Evolutionary conservation across 1,140 invertebrate genomes (phyloP), one percentile per base, ranked within the genome.

Genomic region (Colletes latitarsis): DNA sequence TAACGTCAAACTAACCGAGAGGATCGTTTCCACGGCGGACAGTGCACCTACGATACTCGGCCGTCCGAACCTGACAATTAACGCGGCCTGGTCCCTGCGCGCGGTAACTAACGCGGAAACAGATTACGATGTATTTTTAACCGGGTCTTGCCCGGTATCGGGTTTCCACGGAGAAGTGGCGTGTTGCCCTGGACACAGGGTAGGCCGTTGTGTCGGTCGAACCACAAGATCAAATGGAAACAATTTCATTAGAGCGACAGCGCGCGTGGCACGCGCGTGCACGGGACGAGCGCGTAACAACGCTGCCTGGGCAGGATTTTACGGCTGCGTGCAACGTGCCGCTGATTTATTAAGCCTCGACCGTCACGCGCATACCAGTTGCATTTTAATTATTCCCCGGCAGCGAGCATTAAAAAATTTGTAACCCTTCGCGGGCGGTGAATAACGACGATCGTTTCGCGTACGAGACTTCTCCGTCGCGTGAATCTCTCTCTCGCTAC

Each of bases 81-180:
- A 72, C 76, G 58, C 12, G 49, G 8, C 19, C 14, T 30, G 30
- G 21, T 15, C 19, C 53, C 30, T 39, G n/a, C 55, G 30, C 43
- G 19, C 41, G 43, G 57, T 72, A 78, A 78, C 76, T 46, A 64
- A 53, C 68, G n/a, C 58, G 68, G 46, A 63, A 78, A 71, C 76
- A 43, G 68, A 72, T 63, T 63, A 72, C 76, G 57, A 63, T 78
- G 76, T 78, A 78, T 79, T 79, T 79, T 79, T 73, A 73, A 73
- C 49, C 19, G 39, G 10, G 6, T 19, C 30, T 43, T 10, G 15
- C 14, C 14, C 12, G 3, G 8, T 39, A 15, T 17, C 19, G 53
- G n/a, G 9, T 39, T 41, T 46, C 4, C 60, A 15, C 43, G 21
- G 49, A n/a, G 15, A 43, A 52, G 55, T 53, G 41, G 39, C 41